Base-by-base conservation (phyloP, 2,888 invertebrate genomes). In the Leptopilina syphax region DNA sequence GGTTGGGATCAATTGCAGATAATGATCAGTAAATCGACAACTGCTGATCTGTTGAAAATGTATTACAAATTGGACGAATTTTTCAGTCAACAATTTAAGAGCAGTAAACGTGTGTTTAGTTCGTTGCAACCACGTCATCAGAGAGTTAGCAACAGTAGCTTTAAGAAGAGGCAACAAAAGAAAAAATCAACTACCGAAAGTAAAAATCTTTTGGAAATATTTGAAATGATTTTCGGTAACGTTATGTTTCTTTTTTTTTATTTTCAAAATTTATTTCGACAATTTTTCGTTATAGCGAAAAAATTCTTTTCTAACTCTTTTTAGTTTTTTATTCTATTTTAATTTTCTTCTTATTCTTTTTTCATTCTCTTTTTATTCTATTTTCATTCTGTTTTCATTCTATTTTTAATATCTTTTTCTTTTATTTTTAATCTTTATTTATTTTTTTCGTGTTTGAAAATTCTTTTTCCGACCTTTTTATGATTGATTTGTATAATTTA, bases 21-120 rank as follows among this genome's bases (percentile, higher is more conserved):
- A 87, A 96, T 99, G 94, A 98, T 99, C 91, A 98, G 97, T 6
- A 97, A 98, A 92, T 98, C 98, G 76, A 99, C 99, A 1, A 98
- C 99, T 0, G 98, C 98, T 0, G 99, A 99, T 93, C 93, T 99
- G 81, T 93, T 98, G 76, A 99, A 99, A 93, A 99, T 99, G 97
- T 98, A 96, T 91, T 96, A 97, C 84, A 99, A 99, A 90, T 94
- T 99, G 57, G 98, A 98, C 88, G 98, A 99, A 92, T 99, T 99
- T 93, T 99, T 99, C 93, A 96, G 97, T 83, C 98, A 98, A 92
- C 99, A 99, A 93, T 98, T 99, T 91, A 98, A 98, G 91, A 98
- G 97, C 85, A 97, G 98, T 90, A 98, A 97, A 91, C 94, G 98
- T 2, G 98, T 98, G 5, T 97, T 98, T 90, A 96, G 96, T 82